These are phyloP conservation scores for Atherinomorus stipes DNA, from an alignment of 2,113 vertebrate genomes.

Conservation along the genomic window DNA sequence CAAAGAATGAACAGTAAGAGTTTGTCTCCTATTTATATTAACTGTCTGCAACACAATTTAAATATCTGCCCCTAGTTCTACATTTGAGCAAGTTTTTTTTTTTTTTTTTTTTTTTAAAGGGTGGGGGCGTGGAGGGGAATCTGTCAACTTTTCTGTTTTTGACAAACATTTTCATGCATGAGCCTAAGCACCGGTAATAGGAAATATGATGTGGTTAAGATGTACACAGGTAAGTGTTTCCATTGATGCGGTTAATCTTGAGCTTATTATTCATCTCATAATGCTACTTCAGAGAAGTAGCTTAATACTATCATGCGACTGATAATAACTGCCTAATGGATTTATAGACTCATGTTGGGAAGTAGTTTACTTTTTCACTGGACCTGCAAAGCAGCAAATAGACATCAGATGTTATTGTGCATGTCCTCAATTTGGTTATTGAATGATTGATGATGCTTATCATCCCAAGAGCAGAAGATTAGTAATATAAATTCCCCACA, in stretches of 20 bases:
- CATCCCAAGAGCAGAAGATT: neutral
- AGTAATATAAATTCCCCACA: neutral
- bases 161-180: neutral
- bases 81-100: too few species aligned
- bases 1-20: slow-evolving; percentile 22
- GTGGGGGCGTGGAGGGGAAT: too few species aligned
- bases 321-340: neutral
- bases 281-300: neutral
- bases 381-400: neutral
- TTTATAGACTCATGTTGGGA: slow-evolving; percentile 1
- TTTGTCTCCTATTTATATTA: slow-evolving; percentile 22
- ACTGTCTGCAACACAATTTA: slow-evolving; percentile 24
- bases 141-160: neutral
- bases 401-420: neutral
- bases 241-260: slow-evolving; percentile 18
- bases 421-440: slow-evolving; percentile 7
- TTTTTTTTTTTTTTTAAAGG: too few species aligned
- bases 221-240: neutral
- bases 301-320: neutral
- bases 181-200: neutral
- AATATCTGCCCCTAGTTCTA: slow-evolving; percentile 10
- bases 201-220: neutral
- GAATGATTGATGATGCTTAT: slow-evolving; percentile 7
- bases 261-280: slow-evolving; percentile 12
- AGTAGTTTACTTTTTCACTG: neutral